Evolutionary conservation across 2,888 invertebrate species (phyloP).

Genomic region (Drosophila mulleri): DNA sequence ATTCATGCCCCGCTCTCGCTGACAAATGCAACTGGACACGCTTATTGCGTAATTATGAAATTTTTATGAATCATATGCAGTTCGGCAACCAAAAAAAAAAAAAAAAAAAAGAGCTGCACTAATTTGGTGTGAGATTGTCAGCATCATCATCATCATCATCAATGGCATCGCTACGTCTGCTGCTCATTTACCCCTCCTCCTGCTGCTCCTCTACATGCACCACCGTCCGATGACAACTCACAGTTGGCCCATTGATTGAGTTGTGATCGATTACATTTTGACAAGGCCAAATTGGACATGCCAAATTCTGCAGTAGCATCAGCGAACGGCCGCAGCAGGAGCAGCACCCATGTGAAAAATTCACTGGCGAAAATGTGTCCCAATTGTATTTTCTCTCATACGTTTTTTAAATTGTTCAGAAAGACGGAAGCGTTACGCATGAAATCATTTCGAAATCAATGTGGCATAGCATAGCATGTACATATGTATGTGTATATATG

Average conservation of each 20-base stretch:
- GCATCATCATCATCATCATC: conserved; percentile 47
- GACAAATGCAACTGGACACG: conserved; percentile 74
- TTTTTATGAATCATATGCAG: conserved; percentile 73
- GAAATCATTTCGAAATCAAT: background rate
- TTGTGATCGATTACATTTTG: conserved; percentile 84
- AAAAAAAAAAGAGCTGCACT: conserved; percentile 75
- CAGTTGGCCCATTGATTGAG: conserved; percentile 72
- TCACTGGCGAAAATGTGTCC: conserved; percentile 9
- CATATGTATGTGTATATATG: background rate
- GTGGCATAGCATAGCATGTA: background rate
- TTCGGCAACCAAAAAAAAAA: conserved; percentile 28
- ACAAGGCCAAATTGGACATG: conserved; percentile 78
- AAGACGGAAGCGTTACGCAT: background rate
- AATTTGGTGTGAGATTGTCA: conserved; percentile 81
- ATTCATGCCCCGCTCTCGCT: conserved; percentile 52
- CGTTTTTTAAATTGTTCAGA: background rate
- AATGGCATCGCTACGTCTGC: conserved; percentile 37
- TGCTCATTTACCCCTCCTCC: conserved; percentile 2
- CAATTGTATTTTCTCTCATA: conserved; percentile 7
- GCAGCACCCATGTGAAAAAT: conserved; percentile 50
- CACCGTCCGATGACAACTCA: conserved; percentile 53
- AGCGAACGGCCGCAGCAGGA: background rate
- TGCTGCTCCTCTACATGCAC: conserved; percentile 11
- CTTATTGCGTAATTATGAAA: conserved; percentile 78
- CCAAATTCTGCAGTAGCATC: conserved; percentile 42